Evolutionary conservation across 1,140 invertebrate genomes (phyloP), one percentile per base, ranked within the genome.

Genomic region (Zaprionus davidi): DNA sequence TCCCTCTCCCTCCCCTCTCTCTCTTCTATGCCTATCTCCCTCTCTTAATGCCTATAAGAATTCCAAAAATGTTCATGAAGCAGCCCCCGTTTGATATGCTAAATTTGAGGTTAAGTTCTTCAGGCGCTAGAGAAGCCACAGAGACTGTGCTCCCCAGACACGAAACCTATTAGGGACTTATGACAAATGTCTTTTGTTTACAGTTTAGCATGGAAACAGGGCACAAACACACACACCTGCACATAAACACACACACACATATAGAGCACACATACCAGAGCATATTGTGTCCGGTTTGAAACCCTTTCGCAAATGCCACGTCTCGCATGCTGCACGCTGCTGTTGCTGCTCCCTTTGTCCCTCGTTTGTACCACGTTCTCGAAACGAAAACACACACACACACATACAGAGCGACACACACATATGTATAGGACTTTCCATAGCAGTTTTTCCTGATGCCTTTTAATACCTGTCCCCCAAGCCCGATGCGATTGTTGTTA

Each of bases 391-490:
- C 53, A 56, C 26, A 28, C 26, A n/a, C 26, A 28, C 22, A 53
- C 41, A 53, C 22, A 22, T 20, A 22, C 20, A 11, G n/a, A 7
- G 4, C 2, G 0, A 17, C 41, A 46, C 5, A 49, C 9, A 49
- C 0, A 24, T 2, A 22, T 13, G 20, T 3, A 13, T 3, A 51
- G 46, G n/a, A 7, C 7, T 46, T 46, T 46, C n/a, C 41, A n/a
- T 17, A 55, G 31, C 60, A 51, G 44, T 64, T 65, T 64, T 65
- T 65, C 36, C 24, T 71, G 70, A 57, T 71, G 55, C 51, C 66
- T 75, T 70, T 75, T 75, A 75, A 75, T 75, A 75, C 72, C 72
- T 75, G 72, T 64, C 38, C 66, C 31, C 67, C 41, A 58, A 70
- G 66, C 51, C 36, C 57, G 28, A 31, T 68, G 26, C 31, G 17